Percentiles rank a stretch among this genome's conserved stretches.
Evolutionary conservation across 2,888 invertebrate species (phyloP).

Genomic region (Catonia carolina): DNA sequence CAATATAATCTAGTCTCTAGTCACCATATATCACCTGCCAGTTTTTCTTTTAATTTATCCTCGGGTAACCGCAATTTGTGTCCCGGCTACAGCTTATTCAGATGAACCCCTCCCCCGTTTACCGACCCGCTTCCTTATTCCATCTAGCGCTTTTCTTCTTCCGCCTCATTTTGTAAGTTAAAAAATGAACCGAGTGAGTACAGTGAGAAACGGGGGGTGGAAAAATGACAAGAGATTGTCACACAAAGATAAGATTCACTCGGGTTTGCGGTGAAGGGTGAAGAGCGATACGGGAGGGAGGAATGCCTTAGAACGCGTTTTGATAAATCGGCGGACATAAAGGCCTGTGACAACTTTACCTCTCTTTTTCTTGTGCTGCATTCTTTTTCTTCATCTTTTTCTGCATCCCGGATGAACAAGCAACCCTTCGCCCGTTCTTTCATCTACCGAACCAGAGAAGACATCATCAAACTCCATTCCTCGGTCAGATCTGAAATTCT

Average conservation of each 20-base stretch:
- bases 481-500: slow-evolving; percentile 33
- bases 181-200: slow-evolving; percentile 33
- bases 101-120: no score
- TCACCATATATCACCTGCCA: no score
- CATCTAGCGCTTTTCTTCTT: slow-evolving; percentile 22
- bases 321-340: slow-evolving; percentile 37
- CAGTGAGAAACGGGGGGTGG: slow-evolving; percentile 26
- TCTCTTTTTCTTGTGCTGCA: slow-evolving; percentile 28
- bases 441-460: no score
- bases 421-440: slow-evolving; percentile 11
- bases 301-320: slow-evolving; percentile 23
- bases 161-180: slow-evolving; percentile 36
- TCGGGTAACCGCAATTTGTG: no score
- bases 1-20: no score
- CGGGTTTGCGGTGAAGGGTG: slow-evolving; percentile 19
- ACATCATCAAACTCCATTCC: no score
- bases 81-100: no score
- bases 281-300: not conserved
- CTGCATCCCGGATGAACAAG: slow-evolving; percentile 36
- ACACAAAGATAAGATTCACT: slow-evolving; percentile 35
- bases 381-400: slow-evolving; percentile 11
- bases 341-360: slow-evolving; percentile 30
- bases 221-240: slow-evolving; percentile 35
- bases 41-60: no score
- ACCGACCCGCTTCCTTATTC: no score